phyloP scores from a whole-genome alignment of 2,113 vertebrate genomes.

The Oncorhynchus mykiss region DNA sequence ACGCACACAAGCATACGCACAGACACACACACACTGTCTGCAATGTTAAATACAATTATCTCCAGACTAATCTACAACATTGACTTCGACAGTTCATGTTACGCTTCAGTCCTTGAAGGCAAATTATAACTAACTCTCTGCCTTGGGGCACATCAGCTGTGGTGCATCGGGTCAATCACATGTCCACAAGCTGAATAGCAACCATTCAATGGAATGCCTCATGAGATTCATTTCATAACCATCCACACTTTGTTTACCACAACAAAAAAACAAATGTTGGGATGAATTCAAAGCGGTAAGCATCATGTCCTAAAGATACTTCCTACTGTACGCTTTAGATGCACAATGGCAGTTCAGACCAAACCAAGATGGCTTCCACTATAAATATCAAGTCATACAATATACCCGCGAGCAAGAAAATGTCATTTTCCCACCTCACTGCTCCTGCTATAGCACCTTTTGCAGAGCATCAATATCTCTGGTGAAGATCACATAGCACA shows the following conservation, averaged over 20 bases:
- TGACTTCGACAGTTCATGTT: slow-evolving; percentile 32
- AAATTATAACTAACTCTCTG: slow-evolving; percentile 3
- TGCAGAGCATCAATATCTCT: slow-evolving; percentile 47
- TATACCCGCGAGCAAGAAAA: slow-evolving; percentile 15
- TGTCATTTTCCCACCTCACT: slow-evolving; percentile 31
- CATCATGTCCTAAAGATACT: slow-evolving; percentile 1
- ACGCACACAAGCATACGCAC: background rate
- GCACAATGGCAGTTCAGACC: background rate
- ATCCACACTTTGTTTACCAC: too few relatives aligned
- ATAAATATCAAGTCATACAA: background rate
- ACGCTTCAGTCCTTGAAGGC: slow-evolving; percentile 8
- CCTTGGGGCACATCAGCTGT: slow-evolving; percentile 5
- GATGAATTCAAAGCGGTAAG: background rate
- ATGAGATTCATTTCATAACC: background rate
- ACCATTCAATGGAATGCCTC: slow-evolving; percentile 21
- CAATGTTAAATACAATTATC: slow-evolving; percentile 29
- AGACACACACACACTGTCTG: slow-evolving; percentile 6
- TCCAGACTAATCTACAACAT: slow-evolving; percentile 40
- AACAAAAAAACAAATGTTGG: background rate
- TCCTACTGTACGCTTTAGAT: background rate
- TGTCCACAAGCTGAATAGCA: background rate
- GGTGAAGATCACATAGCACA: slow-evolving; percentile 44
- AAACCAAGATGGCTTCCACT: slow-evolving; percentile 14
- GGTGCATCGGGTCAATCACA: slow-evolving; percentile 26
- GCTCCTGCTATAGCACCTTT: slow-evolving; percentile 42